phyloP scores from a whole-genome alignment of 2,113 vertebrate species.

The Psammodynastes pulverulentus region DNA sequence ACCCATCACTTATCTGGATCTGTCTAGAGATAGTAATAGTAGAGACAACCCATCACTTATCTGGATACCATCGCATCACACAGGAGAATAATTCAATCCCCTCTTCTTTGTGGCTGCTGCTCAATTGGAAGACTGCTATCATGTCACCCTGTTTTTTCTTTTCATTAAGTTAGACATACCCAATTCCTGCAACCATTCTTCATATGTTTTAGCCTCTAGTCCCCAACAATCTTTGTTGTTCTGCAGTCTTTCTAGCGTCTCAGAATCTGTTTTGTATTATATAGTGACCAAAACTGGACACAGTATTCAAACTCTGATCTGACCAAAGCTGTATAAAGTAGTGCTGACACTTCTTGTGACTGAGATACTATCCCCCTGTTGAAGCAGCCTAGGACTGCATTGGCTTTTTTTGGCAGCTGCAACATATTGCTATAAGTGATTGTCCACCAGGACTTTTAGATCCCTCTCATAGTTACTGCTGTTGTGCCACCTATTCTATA shows the following conservation, averaged over 20 bases:
- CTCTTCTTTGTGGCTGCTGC: not conserved
- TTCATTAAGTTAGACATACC: not conserved
- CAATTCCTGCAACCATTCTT: not conserved
- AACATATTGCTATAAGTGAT: not conserved
- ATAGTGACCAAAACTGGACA: not conserved
- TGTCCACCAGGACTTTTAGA: not conserved
- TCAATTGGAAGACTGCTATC: not conserved
- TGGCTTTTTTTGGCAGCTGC: not conserved
- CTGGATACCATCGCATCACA: too few relatives aligned
- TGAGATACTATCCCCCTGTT: too few relatives aligned
- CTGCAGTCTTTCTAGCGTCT: not conserved
- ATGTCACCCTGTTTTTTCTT: not conserved
- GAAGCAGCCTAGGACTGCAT: not conserved
- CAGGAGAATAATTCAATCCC: not conserved
- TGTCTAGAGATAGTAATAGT: too few relatives aligned
- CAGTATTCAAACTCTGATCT: not conserved
- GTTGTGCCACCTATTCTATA: not conserved
- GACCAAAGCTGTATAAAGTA: not conserved
- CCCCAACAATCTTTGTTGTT: not conserved
- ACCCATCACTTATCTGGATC: too few relatives aligned
- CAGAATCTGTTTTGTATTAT: not conserved
- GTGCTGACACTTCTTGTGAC: not conserved
- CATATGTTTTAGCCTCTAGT: not conserved
- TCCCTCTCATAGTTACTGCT: not conserved
- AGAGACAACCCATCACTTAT: too few relatives aligned